These are phyloP conservation scores for Sebastes wilsoni DNA, from an alignment of 2,797 vertebrate genomes.

Conservation along the genomic window DNA sequence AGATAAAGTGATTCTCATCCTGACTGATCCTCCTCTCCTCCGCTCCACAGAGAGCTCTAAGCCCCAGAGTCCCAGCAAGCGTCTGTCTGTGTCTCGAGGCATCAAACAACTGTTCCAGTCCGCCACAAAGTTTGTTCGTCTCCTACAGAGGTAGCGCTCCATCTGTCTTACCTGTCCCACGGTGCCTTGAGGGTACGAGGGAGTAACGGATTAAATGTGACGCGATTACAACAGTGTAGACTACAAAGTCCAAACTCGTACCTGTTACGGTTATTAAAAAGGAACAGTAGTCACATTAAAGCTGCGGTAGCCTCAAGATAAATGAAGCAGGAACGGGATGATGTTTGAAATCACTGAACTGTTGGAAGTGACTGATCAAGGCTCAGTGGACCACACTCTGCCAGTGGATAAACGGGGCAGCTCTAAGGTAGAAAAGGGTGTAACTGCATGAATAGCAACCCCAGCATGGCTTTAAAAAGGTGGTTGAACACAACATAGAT, in stretches of 20 bases:
- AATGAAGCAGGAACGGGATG: background rate
- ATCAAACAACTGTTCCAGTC: slow-evolving; percentile 86
- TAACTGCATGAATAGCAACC: background rate
- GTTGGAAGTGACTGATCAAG: slow-evolving; percentile 12
- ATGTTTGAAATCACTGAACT: slow-evolving; percentile 17
- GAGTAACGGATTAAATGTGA: slow-evolving; percentile 32
- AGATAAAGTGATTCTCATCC: slow-evolving; percentile 45
- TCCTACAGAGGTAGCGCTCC: slow-evolving; percentile 80
- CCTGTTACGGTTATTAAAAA: slow-evolving; percentile 27
- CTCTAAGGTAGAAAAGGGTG: background rate
- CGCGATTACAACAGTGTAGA: slow-evolving; percentile 21
- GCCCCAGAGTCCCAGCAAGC: slow-evolving; percentile 75
- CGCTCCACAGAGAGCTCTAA: slow-evolving; percentile 71
- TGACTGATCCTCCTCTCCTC: slow-evolving; percentile 36
- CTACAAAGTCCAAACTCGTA: slow-evolving; percentile 11
- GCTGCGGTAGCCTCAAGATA: slow-evolving; percentile 19
- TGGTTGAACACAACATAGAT: background rate
- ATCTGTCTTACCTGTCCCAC: slow-evolving; percentile 42
- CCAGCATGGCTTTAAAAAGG: background rate
- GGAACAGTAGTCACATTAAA: slow-evolving; percentile 39
- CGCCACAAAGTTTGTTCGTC: slow-evolving; percentile 84
- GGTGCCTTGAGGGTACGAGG: slow-evolving; percentile 15
- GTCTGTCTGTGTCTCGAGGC: slow-evolving; percentile 80
- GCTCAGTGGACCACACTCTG: background rate
- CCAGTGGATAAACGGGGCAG: background rate